These are phyloP conservation scores for Hydrotaea diabolus DNA, from an alignment of 2,888 invertebrate genomes.

Conservation along the genomic window DNA sequence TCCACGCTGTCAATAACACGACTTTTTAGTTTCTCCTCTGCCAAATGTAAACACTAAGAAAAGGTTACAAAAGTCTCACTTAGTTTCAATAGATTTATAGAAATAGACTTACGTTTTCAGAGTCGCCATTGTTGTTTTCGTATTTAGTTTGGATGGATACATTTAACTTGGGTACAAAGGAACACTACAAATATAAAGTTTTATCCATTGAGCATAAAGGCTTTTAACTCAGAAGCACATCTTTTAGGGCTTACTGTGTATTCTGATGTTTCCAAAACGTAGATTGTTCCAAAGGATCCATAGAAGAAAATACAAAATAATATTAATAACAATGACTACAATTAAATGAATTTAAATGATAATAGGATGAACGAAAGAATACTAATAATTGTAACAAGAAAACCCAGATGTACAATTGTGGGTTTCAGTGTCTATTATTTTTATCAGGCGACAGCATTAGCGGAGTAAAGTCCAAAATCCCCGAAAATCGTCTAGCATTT, in stretches of 20 bases:
- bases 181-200: slow-evolving; percentile 86
- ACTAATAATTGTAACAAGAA: too few species aligned
- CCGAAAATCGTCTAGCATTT: too few species aligned
- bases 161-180: slow-evolving; percentile 92
- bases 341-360: too few species aligned
- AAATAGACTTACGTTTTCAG: slow-evolving; percentile 89
- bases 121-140: slow-evolving; percentile 93
- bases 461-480: too few species aligned
- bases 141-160: slow-evolving; percentile 94
- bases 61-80: background rate
- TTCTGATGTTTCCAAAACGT: slow-evolving; percentile 80
- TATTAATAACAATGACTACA: too few species aligned
- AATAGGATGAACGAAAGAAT: too few species aligned
- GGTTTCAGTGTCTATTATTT: too few species aligned
- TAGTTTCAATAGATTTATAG: background rate
- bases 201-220: slow-evolving; percentile 69
- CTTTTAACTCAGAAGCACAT: slow-evolving; percentile 34
- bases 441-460: too few species aligned
- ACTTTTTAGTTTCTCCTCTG: slow-evolving; percentile 86
- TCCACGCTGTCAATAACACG: slow-evolving; percentile 91
- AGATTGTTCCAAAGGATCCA: background rate
- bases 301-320: slow-evolving; percentile 22
- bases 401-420: too few species aligned
- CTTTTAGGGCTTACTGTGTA: slow-evolving; percentile 86
- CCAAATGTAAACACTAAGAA: slow-evolving; percentile 87